A percentile compares a stretch with the other conserved stretches of the same genome.
phyloP scores from a whole-genome alignment of 2,797 vertebrate species.

The Oryzias dopingdopingensis region DNA sequence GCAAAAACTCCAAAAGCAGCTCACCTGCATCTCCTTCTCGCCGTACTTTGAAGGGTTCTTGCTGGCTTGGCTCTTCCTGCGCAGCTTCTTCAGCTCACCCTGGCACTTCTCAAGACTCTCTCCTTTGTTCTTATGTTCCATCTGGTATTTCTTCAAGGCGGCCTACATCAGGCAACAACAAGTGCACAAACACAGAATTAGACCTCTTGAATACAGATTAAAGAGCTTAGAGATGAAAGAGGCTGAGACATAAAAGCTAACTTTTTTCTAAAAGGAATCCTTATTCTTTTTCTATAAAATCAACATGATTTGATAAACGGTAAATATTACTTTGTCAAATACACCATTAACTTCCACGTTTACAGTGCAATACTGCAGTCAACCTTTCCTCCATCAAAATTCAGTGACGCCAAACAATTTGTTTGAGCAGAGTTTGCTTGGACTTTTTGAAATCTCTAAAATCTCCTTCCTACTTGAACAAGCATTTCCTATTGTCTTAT shows the following conservation, averaged over 20 bases:
- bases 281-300: constrained; percentile 46
- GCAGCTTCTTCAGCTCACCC: constrained; percentile 93
- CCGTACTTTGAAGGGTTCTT: constrained; percentile 98
- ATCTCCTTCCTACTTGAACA: too few relatives aligned
- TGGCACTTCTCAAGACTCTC: constrained; percentile 96
- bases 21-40: constrained; percentile 97
- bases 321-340: too few relatives aligned
- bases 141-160: constrained; percentile 96
- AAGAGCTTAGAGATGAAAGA: constrained; percentile 25
- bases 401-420: too few relatives aligned
- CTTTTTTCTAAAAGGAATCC: neutral
- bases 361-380: too few relatives aligned
- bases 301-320: too few relatives aligned
- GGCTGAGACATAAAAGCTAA: neutral
- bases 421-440: too few relatives aligned
- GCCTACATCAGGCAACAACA: constrained; percentile 76
- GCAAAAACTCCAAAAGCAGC: constrained; percentile 17
- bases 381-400: too few relatives aligned
- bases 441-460: too few relatives aligned
- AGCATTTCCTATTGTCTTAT: too few relatives aligned
- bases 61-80: constrained; percentile 97
- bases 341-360: too few relatives aligned
- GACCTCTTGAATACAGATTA: constrained; percentile 2
- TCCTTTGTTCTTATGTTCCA: constrained; percentile 91
- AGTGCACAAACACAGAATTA: constrained; percentile 25